Evolutionary conservation across 2,888 invertebrate genomes (phyloP).

Genomic region (Xylota sylvarum): DNA sequence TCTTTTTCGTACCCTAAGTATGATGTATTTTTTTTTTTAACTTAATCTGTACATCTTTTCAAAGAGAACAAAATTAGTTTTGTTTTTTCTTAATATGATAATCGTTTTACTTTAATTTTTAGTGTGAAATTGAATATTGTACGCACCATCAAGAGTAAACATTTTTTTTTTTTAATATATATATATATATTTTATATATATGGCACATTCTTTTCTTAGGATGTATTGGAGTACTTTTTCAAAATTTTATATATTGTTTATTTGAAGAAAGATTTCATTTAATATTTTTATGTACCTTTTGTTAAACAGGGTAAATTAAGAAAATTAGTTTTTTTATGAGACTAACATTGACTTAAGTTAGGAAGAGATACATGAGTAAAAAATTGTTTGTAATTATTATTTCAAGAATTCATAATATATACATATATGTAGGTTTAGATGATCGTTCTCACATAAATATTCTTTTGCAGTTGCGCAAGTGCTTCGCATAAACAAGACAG

Average conservation of each 20-base stretch:
- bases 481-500: too few species aligned
- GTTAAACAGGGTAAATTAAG: constrained; percentile 20
- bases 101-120: constrained; percentile 42
- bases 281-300: constrained; percentile 39
- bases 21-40: constrained; percentile 46
- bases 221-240: constrained; percentile 69
- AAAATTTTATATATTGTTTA: constrained; percentile 54
- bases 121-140: constrained; percentile 71
- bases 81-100: constrained; percentile 18
- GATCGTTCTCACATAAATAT: too few species aligned
- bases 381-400: too few species aligned
- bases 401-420: too few species aligned
- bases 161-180: constrained; percentile 32
- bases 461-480: too few species aligned
- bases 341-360: neutral
- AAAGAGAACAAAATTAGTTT: constrained; percentile 40
- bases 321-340: neutral
- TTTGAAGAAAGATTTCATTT: constrained; percentile 20
- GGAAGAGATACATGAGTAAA: neutral
- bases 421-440: too few species aligned
- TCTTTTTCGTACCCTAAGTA: constrained; percentile 64
- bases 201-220: constrained; percentile 65
- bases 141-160: constrained; percentile 60
- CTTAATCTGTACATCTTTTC: constrained; percentile 52
- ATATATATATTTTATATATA: constrained; percentile 45